Evolutionary conservation across 1,140 invertebrate species (phyloP).

Genomic region (Drosophila repleta): DNA sequence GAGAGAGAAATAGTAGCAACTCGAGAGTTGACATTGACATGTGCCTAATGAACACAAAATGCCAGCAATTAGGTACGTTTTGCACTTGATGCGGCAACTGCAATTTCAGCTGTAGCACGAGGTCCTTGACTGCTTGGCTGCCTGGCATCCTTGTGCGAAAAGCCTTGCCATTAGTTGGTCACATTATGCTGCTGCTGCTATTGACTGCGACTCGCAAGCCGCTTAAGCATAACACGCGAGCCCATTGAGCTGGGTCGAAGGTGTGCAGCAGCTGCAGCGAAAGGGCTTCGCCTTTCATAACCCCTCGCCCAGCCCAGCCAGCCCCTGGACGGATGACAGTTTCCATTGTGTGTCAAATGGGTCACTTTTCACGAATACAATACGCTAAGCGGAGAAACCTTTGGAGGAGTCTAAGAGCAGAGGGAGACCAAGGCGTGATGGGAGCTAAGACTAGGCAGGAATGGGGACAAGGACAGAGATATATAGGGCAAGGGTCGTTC

Average conservation of each 20-base stretch:
- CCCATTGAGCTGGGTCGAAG: conserved; percentile 2
- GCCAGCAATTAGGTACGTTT: conserved; percentile 16
- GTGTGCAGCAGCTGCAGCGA: background rate
- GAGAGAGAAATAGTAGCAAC: background rate
- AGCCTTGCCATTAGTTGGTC: conserved; percentile 40
- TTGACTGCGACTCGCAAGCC: conserved; percentile 25
- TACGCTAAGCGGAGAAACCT: background rate
- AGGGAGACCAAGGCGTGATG: too few species aligned
- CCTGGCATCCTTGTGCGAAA: background rate
- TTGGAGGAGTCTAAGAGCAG: too few species aligned
- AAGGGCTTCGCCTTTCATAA: too few species aligned
- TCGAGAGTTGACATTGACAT: conserved; percentile 2
- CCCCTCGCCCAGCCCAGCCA: too few species aligned
- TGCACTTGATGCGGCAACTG: background rate
- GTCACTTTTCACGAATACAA: background rate
- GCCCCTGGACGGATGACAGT: background rate
- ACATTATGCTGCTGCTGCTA: conserved; percentile 20
- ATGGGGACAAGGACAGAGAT: background rate
- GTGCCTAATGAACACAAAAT: conserved; percentile 10
- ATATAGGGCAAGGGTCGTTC: background rate
- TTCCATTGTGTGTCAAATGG: conserved; percentile 2
- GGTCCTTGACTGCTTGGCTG: conserved; percentile 6
- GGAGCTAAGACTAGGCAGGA: background rate
- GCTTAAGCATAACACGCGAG: conserved; percentile 22
- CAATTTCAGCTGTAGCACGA: background rate